Percentiles rank a stretch among this genome's conserved stretches.
phyloP scores from a whole-genome alignment of 2,797 vertebrate genomes.

The Betta splendens region DNA sequence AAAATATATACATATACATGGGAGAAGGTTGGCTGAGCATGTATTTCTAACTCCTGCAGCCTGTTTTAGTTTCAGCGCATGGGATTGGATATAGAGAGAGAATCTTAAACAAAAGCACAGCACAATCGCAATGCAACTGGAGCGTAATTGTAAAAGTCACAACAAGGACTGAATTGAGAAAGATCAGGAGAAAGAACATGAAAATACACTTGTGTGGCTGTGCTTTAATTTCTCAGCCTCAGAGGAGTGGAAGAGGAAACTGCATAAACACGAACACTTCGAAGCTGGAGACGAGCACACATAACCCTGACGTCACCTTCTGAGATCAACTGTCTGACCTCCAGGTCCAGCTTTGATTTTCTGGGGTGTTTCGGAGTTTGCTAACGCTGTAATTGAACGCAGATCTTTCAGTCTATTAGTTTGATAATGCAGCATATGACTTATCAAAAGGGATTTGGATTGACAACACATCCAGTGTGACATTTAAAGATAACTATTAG shows the following conservation, averaged over 20 bases:
- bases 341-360: no score
- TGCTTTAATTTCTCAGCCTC: slow-evolving; percentile 22
- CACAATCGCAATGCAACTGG: slow-evolving; percentile 25
- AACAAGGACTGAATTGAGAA: slow-evolving; percentile 39
- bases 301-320: slow-evolving; percentile 9
- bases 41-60: slow-evolving; percentile 2
- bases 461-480: background rate
- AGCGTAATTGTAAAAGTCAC: slow-evolving; percentile 56
- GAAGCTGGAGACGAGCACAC: slow-evolving; percentile 19
- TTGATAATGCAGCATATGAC: no score
- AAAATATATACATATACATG: background rate
- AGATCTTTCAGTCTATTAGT: no score
- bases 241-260: slow-evolving; percentile 1
- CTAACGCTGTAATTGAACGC: no score
- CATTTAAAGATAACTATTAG: background rate
- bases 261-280: slow-evolving; percentile 12
- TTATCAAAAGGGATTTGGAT: no score
- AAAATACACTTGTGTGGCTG: slow-evolving; percentile 26
- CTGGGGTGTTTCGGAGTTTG: no score
- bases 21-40: slow-evolving; percentile 9
- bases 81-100: slow-evolving; percentile 11
- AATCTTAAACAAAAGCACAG: slow-evolving; percentile 36
- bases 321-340: slow-evolving; percentile 1
- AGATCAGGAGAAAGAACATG: slow-evolving; percentile 16
- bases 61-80: slow-evolving; percentile 20